Base-by-base conservation (phyloP, 2,888 invertebrate genomes). In the Abscondita cerata region DNA sequence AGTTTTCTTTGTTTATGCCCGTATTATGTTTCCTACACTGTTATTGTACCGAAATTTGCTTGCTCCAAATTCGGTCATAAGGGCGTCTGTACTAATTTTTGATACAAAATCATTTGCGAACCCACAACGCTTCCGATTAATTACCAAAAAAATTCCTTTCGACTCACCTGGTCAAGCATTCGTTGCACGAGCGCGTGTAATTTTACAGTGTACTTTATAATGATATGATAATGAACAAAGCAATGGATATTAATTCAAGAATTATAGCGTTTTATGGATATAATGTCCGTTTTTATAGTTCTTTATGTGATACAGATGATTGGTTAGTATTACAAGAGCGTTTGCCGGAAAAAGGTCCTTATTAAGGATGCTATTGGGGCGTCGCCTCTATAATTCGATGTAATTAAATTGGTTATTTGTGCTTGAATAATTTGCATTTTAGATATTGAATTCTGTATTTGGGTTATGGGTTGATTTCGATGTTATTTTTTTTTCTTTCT, bases 261-360 rank as follows among this genome's bases (percentile, higher is more conserved):
- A 78, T 78, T 76, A 79, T 79, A 73, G 78, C 77, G 79, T 76
- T 80, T 80, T 79, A 80, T 75, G 79, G 70, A 74, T 74, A 78
- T 79, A 78, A 79, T 70, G 80, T 79, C 78, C 70, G 75, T 74
- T 79, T 80, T 80, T 81, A 80, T 80, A 79, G 76, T 80, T 80
- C 74, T 81, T 81, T 81, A 81, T 81, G 80, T 72, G 80, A 75
- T 80, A 76, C 77, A 78, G 73, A 80, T 81, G 80, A 81, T 81
- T 80, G 80, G 80, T 81, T 80, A 78, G 74, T 77, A 80, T 79
- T 72, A 74, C 74, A 66, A 51, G 66, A 67, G 56, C 65, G 52
- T 62, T 57, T 66, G 63, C 62, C 64, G 70, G 71, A 72, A 70
- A 67, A 68, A 68, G 70, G 71, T 70, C 72, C 69, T 66, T 64